Conservation (phyloP, 2,797 vertebrate genomes). For the Morelia viridis region DNA sequence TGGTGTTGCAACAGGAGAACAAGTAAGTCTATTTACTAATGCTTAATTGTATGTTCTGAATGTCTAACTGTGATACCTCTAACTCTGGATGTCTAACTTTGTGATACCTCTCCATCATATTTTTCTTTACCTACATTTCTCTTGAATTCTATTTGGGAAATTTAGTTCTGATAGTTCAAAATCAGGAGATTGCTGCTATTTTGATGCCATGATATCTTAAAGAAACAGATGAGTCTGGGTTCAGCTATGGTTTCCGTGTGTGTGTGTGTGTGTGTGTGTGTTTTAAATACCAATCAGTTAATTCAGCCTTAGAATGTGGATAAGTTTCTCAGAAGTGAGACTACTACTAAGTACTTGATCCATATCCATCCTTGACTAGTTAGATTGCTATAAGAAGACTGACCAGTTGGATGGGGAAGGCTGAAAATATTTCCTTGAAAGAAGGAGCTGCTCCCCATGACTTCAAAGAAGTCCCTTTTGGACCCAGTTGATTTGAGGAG, state of each 20-base stretch:
- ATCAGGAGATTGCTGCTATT: neutral
- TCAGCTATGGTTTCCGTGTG: neutral
- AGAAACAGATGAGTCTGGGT: neutral
- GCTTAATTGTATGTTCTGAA: conserved; percentile 8
- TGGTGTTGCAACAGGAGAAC: conserved; percentile 80
- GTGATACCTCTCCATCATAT: neutral
- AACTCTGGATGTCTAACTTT: neutral
- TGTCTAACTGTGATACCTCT: neutral
- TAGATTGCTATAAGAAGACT: neutral
- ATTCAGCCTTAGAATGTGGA: neutral
- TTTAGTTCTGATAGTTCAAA: neutral
- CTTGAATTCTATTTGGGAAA: neutral
- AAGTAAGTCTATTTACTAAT: conserved; percentile 65
- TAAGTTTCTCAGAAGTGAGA: neutral
- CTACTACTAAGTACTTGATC: neutral
- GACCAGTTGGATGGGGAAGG: neutral
- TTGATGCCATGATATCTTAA: neutral
- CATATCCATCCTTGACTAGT: neutral
- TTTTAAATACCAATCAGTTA: neutral
- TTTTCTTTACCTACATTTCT: neutral
- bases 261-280: neutral
- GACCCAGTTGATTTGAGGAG: neutral
- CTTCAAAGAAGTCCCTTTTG: neutral
- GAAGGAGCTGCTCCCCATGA: neutral
- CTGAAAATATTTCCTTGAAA: neutral